Evolutionary conservation across 2,888 invertebrate genomes (phyloP), one percentile per base, ranked within the genome.

Genomic region (Ochlodes sylvanus): DNA sequence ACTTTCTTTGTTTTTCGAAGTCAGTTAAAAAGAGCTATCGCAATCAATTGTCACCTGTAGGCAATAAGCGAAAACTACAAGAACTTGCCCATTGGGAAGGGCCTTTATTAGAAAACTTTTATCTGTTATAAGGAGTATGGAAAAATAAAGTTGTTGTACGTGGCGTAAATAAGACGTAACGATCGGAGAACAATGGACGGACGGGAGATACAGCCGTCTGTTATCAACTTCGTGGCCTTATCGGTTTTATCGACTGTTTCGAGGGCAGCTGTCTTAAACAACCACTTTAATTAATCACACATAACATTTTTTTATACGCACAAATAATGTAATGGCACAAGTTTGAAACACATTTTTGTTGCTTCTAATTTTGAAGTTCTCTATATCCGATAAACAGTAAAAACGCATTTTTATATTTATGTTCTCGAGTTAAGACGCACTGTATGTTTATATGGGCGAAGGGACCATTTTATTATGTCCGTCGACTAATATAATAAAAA

Each of bases 21-120:
- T 87, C 84, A 85, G 85, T 87, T 88, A 87, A 88, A 89, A 89
- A 88, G 85, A 87, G 82, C 87, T 83, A 88, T 89, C 77, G 83
- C 82, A 86, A 92, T 92, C 91, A 91, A 92, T 92, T 92, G 92
- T 90, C 92, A 92, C 90, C 87, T 81, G 86, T 85, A 87, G 81
- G 87, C 88, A 91, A 92, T 92, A 92, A 92, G 84, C 82, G 83
- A 73, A 75, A 80, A 83, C 84, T 84, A 84, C 80, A 79, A 69
- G 83, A 90, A 87, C 85, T 88, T 86, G 83, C 82, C 86, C 86
- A 87, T 87, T 79, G 86, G 83, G 82, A 83, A 83, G 80, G 81
- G 81, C 87, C 85, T 90, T 93, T 92, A 93, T 93, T 92, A 89
- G 91, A 93, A 92, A 93, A 93, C 88, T 93, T 93, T 87, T 81